Evolutionary conservation across 2,113 vertebrate genomes (phyloP).

Genomic region (Cariama cristata): DNA sequence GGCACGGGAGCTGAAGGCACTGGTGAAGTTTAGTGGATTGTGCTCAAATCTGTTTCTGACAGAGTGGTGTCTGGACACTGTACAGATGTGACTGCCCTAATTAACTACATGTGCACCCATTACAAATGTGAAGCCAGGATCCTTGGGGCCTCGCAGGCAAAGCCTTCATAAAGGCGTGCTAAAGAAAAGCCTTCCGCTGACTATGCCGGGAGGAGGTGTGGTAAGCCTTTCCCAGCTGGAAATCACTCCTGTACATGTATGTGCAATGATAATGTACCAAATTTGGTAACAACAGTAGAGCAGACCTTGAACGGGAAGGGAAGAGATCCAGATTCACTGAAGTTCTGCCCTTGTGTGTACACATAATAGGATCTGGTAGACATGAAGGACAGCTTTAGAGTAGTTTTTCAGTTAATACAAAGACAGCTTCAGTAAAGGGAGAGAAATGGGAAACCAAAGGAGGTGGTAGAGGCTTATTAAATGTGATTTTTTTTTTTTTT

Average conservation of each 20-base stretch:
- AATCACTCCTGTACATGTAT: background rate
- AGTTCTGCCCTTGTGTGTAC: background rate
- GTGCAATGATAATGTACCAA: background rate
- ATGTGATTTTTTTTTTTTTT: slow-evolving; percentile 1
- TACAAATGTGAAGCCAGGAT: background rate
- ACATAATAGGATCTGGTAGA: background rate
- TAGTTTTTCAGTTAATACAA: slow-evolving; percentile 29
- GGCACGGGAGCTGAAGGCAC: background rate
- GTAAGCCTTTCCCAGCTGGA: slow-evolving; percentile 28
- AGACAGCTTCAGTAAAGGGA: slow-evolving; percentile 1
- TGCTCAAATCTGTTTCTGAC: background rate
- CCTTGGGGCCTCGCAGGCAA: background rate
- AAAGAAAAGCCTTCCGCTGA: background rate
- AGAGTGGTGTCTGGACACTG: background rate
- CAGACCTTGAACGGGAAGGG: background rate
- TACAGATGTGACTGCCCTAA: background rate
- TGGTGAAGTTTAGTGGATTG: background rate
- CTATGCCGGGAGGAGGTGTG: background rate
- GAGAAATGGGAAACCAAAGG: slow-evolving; percentile 7
- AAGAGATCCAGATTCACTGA: background rate
- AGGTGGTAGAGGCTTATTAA: slow-evolving; percentile 24
- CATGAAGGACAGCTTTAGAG: slow-evolving; percentile 12
- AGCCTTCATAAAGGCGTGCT: slow-evolving; percentile 30
- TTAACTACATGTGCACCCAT: background rate
- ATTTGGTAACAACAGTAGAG: background rate